Evolutionary conservation across 2,888 invertebrate genomes (phyloP), one percentile per base, ranked within the genome.

Genomic region (Dicyrtomina minuta): DNA sequence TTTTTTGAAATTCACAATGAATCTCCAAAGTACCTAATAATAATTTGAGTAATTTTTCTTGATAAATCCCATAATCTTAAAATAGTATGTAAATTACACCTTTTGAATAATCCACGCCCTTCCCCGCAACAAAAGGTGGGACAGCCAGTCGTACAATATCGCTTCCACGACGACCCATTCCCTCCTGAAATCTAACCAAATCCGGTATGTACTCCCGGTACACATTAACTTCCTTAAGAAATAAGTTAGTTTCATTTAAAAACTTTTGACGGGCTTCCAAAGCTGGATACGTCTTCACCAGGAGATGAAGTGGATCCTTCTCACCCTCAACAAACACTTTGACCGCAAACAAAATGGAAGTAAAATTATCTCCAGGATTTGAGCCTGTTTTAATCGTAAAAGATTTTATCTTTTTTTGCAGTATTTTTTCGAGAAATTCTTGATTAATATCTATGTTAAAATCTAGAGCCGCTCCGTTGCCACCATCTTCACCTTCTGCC

Each of bases 291-390:
- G 70, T 66, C 46, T 76, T 76, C 15, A 70, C 39, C 10, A 76
- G 43, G 8, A 76, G 58, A 39, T 74, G 62, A n/a, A 46, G 5
- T 0, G 56, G 49, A 10, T 62, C 15, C 3, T 3, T 15, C 1
- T 64, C 49, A 13, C 44, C 39, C n/a, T n/a, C n/a, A 0, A 46
- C 58, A 1, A 71, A 13, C 0, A 58, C 8, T 15, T 74, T 68
- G 26, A 76, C 22, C 0, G 70, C 53, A 17, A 64, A 67, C 2
- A 76, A n/a, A 41, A 72, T 64, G 22, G 70, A 67, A 2, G 56
- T 66, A 53, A 68, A 73, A 66, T 75, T 74, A 43, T 76, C 74
- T 10, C 76, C 76, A 13, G 64, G 65, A 22, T 69, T 71, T 4
- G 70, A 68, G 0, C 73, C 72, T 2, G 22, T 17, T 0, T 43